These are phyloP conservation scores for Cervus canadensis DNA, from an alignment of 2,113 vertebrate genomes.

Conservation along the genomic window DNA sequence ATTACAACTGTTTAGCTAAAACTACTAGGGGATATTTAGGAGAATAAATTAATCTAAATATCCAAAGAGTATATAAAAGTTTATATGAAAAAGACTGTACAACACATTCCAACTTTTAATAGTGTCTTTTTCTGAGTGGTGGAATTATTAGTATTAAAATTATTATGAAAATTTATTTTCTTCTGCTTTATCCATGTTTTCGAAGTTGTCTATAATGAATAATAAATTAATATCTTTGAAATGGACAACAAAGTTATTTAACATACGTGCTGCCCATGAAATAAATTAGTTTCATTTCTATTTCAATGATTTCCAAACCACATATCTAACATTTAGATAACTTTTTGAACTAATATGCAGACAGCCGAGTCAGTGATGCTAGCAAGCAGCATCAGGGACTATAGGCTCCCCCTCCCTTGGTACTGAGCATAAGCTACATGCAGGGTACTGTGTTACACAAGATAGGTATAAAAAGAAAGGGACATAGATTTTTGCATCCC, in stretches of 20 bases:
- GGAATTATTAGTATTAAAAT: background rate
- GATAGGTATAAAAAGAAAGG: background rate
- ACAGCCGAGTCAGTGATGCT: background rate
- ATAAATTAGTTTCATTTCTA: conserved; percentile 6
- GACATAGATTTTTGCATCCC: background rate
- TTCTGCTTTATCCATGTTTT: background rate
- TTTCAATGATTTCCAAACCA: background rate
- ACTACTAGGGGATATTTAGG: background rate
- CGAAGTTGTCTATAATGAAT: background rate
- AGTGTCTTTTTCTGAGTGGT: background rate
- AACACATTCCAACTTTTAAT: background rate
- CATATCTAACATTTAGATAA: background rate
- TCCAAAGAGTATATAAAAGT: background rate
- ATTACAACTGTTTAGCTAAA: background rate
- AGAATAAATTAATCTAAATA: background rate
- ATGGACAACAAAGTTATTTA: conserved; percentile 1
- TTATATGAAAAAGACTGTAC: background rate
- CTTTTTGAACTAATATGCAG: background rate
- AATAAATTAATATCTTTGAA: conserved; percentile 3
- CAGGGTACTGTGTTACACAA: background rate
- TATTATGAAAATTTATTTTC: conserved; percentile 4
- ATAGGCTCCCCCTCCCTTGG: background rate
- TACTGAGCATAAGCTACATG: background rate
- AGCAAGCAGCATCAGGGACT: background rate
- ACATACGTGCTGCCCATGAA: background rate